Conservation (phyloP, 2,888 invertebrate species). For the Sphaeridia pumilis region DNA sequence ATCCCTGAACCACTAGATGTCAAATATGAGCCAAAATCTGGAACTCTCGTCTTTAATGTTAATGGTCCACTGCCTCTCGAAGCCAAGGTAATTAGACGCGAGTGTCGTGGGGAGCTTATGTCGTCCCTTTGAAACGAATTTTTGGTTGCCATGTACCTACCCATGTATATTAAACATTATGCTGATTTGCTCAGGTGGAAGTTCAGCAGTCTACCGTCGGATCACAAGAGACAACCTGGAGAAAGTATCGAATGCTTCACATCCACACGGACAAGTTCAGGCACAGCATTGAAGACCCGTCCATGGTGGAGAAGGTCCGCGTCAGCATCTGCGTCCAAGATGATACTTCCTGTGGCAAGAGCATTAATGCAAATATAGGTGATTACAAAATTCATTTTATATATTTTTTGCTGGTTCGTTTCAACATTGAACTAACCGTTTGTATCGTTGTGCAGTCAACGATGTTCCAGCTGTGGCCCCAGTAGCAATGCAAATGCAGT, state of each 20-base stretch:
- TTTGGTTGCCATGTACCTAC: too few species aligned
- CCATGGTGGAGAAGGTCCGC: constrained; percentile 45
- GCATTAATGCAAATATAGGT: constrained; percentile 55
- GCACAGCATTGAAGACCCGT: constrained; percentile 45
- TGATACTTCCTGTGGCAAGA: constrained; percentile 70
- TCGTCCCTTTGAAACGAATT: neutral
- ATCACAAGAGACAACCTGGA: constrained; percentile 51
- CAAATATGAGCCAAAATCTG: constrained; percentile 66
- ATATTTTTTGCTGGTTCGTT: neutral
- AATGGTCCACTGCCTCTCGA: constrained; percentile 31
- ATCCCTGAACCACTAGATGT: constrained; percentile 70
- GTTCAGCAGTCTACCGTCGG: constrained; percentile 43
- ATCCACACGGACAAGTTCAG: constrained; percentile 45
- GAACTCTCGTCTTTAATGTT: constrained; percentile 64
- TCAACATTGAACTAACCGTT: neutral
- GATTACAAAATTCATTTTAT: neutral
- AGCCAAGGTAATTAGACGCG: constrained; percentile 23
- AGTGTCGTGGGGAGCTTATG: neutral
- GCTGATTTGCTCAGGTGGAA: too few species aligned
- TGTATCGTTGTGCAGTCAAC: constrained; percentile 41
- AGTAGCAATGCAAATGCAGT: constrained; percentile 43
- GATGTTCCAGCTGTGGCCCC: constrained; percentile 39
- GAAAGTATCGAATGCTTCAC: constrained; percentile 44
- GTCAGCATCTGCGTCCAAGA: constrained; percentile 72
- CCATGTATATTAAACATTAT: too few species aligned